Conservation (phyloP, 2,797 vertebrate species). For the Lepilemur septentrionalis region DNA sequence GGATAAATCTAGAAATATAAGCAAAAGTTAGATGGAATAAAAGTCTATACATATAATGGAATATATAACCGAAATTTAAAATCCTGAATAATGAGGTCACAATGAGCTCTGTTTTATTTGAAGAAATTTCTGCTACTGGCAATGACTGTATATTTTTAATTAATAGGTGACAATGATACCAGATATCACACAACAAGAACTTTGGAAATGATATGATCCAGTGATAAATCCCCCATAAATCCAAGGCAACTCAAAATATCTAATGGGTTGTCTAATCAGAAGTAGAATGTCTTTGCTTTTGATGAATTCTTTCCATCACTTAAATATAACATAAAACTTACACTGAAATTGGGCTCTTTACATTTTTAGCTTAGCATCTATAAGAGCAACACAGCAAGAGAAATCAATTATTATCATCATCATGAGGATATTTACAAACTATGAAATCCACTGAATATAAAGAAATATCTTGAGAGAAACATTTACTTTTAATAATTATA, state of each 20-base stretch:
- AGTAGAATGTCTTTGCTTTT: not conserved
- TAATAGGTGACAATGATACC: constrained; percentile 15
- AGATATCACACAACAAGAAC: not conserved
- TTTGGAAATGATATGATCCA: not conserved
- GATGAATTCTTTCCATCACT: not conserved
- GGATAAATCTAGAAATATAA: constrained; percentile 93
- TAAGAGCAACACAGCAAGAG: not conserved
- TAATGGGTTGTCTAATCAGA: constrained; percentile 11
- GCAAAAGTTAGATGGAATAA: constrained; percentile 62
- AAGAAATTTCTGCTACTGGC: not conserved
- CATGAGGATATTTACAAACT: not conserved
- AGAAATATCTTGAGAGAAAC: not conserved
- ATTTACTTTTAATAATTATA: constrained; percentile 22
- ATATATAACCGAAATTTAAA: not conserved
- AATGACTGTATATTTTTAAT: not conserved
- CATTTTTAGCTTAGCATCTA: not conserved
- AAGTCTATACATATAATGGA: not conserved
- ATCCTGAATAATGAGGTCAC: not conserved
- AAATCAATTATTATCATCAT: not conserved
- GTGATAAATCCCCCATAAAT: not conserved
- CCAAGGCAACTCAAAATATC: not conserved
- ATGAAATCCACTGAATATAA: not conserved
- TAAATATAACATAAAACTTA: not conserved
- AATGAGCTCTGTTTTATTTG: not conserved
- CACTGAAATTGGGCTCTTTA: not conserved